Percentiles rank a stretch among this genome's conserved stretches.
Evolutionary conservation across 2,113 vertebrate species (phyloP).

Genomic region (Grus americana): DNA sequence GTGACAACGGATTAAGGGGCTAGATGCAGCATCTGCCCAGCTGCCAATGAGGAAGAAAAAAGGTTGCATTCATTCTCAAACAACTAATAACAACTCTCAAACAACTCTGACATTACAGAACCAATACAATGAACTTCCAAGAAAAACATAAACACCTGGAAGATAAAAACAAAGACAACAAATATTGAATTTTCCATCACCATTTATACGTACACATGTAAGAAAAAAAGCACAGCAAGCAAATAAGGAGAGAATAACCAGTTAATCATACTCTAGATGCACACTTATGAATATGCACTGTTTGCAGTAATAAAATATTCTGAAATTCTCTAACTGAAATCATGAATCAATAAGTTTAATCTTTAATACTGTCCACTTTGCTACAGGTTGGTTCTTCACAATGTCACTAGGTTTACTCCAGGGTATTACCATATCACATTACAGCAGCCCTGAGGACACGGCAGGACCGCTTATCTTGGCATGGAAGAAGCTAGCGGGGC

Average conservation of each 20-base stretch:
- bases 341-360: background rate
- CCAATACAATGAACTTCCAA: background rate
- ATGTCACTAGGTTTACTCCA: background rate
- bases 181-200: background rate
- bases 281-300: background rate
- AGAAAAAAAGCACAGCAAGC: background rate
- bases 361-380: background rate
- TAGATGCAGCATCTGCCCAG: background rate
- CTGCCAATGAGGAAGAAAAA: background rate
- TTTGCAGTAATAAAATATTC: background rate
- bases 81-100: background rate
- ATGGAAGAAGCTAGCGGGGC: fast-evolving
- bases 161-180: background rate
- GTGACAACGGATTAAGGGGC: background rate
- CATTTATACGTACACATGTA: fast-evolving
- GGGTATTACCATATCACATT: background rate
- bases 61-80: background rate
- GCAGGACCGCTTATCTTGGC: slow-evolving; percentile 34
- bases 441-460: background rate
- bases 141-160: background rate
- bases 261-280: background rate
- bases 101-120: background rate
- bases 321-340: background rate
- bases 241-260: background rate
- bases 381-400: background rate